Percentiles rank a stretch among this genome's conserved stretches.
Conservation (phyloP, 2,113 vertebrate genomes). For the Chaetorhynchus papuensis region DNA sequence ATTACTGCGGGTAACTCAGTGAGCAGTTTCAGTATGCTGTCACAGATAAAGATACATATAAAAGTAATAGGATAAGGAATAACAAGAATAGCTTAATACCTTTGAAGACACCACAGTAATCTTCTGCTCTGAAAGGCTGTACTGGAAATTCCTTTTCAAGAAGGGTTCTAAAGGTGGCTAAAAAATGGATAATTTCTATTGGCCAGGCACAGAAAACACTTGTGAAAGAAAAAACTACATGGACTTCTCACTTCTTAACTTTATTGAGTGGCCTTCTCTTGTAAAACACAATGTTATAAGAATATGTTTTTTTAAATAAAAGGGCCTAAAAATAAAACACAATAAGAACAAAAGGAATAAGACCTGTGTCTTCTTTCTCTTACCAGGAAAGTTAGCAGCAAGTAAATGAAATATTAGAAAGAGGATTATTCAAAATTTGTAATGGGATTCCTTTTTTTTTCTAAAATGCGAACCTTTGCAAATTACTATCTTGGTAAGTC, state of each 20-base stretch:
- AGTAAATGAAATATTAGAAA: neutral
- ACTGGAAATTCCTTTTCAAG: neutral
- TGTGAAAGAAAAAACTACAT: neutral
- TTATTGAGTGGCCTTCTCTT: neutral
- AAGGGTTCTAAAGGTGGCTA: neutral
- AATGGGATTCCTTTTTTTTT: neutral
- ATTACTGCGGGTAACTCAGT: neutral
- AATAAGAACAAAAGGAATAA: neutral
- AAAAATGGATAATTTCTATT: neutral
- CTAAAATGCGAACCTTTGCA: neutral
- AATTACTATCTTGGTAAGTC: neutral
- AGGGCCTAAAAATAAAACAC: neutral
- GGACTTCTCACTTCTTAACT: neutral
- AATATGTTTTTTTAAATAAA: neutral
- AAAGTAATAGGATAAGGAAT: neutral
- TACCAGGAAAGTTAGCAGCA: neutral
- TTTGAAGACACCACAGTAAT: neutral
- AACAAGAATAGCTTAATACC: neutral
- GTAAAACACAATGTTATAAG: neutral
- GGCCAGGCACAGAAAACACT: neutral
- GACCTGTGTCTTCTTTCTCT: neutral
- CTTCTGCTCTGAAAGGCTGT: neutral
- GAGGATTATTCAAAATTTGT: neutral
- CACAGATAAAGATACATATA: neutral
- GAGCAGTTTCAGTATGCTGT: neutral